Conservation (phyloP, 1,140 invertebrate species). For the Aphelenchoides avenae region DNA sequence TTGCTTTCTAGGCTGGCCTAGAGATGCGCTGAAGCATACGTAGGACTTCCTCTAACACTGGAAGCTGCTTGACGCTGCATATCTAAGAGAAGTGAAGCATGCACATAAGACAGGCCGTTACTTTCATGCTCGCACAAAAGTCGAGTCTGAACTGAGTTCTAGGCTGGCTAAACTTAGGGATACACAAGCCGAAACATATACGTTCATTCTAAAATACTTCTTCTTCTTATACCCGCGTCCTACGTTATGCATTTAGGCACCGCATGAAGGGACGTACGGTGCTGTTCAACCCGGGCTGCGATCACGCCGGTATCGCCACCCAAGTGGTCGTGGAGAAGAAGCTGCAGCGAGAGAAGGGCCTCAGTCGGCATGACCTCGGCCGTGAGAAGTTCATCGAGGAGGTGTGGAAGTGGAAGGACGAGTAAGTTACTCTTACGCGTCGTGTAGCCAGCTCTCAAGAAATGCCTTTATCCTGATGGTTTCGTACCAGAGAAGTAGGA, state of each 20-base stretch:
- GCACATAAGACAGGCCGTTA: too few relatives aligned
- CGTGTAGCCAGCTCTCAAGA: neutral
- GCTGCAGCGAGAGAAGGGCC: slow-evolving; percentile 63
- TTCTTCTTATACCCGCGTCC: too few relatives aligned
- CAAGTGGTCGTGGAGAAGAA: slow-evolving; percentile 85
- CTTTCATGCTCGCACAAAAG: too few relatives aligned
- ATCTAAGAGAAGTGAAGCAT: too few relatives aligned
- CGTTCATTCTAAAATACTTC: too few relatives aligned
- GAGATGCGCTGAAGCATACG: too few relatives aligned
- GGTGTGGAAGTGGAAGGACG: slow-evolving; percentile 92
- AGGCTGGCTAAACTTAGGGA: slow-evolving; percentile 29
- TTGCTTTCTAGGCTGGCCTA: too few relatives aligned
- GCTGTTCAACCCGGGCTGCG: slow-evolving; percentile 95
- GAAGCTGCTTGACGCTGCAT: too few relatives aligned
- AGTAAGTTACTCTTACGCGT: slow-evolving; percentile 66
- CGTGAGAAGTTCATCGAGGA: slow-evolving; percentile 85
- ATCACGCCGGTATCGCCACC: slow-evolving; percentile 99
- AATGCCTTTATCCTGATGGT: neutral
- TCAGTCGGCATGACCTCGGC: slow-evolving; percentile 83
- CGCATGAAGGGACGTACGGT: slow-evolving; percentile 84
- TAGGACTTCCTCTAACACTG: too few relatives aligned
- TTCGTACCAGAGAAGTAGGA: too few relatives aligned
- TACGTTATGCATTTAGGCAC: slow-evolving; percentile 67
- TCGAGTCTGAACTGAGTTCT: slow-evolving; percentile 9
- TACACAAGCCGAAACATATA: neutral